A percentile compares a stretch with the other conserved stretches of the same genome.
Evolutionary conservation across 2,888 invertebrate genomes (phyloP).

Genomic region (Hermaeophaga mercurialis): DNA sequence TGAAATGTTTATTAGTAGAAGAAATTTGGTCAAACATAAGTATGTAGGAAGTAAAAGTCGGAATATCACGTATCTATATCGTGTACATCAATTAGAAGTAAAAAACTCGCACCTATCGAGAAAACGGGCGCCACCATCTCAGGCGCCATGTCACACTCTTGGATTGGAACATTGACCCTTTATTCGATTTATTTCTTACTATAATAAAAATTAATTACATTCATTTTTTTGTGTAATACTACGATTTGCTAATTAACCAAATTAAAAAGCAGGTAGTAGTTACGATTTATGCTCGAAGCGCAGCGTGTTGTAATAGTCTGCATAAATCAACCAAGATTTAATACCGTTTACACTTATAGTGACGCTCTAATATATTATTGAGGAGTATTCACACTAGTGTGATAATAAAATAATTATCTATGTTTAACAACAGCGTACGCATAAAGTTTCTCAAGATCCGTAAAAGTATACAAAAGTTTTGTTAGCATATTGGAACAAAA

Average conservation of each 20-base stretch:
- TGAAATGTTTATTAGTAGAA: not conserved
- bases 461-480: too few relatives aligned
- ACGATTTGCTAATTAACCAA: slow-evolving; percentile 2
- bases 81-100: slow-evolving; percentile 29
- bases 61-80: slow-evolving; percentile 27
- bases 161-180: slow-evolving; percentile 37
- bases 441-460: too few relatives aligned
- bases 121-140: slow-evolving; percentile 39
- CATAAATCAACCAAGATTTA: too few relatives aligned
- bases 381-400: too few relatives aligned
- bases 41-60: slow-evolving; percentile 24
- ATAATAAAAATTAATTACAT: slow-evolving; percentile 28
- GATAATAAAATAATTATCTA: too few relatives aligned
- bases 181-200: slow-evolving; percentile 30
- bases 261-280: too few relatives aligned
- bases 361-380: too few relatives aligned
- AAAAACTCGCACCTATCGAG: slow-evolving; percentile 38
- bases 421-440: too few relatives aligned
- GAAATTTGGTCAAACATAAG: not conserved
- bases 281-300: too few relatives aligned
- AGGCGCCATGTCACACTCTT: slow-evolving; percentile 36
- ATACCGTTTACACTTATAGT: too few relatives aligned
- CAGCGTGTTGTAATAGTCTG: too few relatives aligned
- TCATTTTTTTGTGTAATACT: not conserved
- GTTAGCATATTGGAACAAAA: too few relatives aligned